A percentile compares a stretch with the other conserved stretches of the same genome.
phyloP scores from a whole-genome alignment of 2,113 vertebrate genomes.

The Epinephelus moara region DNA sequence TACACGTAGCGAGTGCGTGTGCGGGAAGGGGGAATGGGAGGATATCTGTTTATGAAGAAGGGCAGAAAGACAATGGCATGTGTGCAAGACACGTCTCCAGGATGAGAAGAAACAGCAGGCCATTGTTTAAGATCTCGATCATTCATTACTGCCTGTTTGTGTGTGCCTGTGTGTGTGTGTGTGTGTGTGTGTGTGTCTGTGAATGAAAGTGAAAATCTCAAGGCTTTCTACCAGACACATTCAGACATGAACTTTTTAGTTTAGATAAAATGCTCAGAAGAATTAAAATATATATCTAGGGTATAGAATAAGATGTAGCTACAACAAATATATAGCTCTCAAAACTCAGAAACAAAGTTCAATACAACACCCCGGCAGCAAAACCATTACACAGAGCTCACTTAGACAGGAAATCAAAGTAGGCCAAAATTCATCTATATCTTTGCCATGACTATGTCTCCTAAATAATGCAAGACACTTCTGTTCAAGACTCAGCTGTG shows the following conservation, averaged over 20 bases:
- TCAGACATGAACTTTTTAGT: neutral
- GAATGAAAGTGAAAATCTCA: constrained; percentile 13
- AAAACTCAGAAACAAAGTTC: constrained; percentile 27
- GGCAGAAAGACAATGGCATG: constrained; percentile 65
- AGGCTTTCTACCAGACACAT: neutral
- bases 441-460: constrained; percentile 76
- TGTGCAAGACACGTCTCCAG: constrained; percentile 55
- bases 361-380: constrained; percentile 31
- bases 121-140: constrained; percentile 61
- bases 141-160: constrained; percentile 43
- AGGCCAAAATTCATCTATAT: constrained; percentile 79
- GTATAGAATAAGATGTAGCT: neutral
- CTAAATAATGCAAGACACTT: constrained; percentile 84
- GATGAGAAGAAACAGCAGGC: constrained; percentile 59
- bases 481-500: constrained; percentile 70
- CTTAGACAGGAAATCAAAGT: constrained; percentile 72
- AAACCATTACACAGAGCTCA: constrained; percentile 45
- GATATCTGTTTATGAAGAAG: constrained; percentile 64
- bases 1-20: constrained; percentile 40
- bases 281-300: neutral
- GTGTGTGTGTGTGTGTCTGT: neutral
- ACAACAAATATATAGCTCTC: constrained; percentile 31
- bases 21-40: constrained; percentile 34
- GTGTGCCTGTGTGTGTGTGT: neutral
- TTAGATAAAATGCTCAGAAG: neutral